Evolutionary conservation across 1,140 invertebrate species (phyloP).

Genomic region (Cheumatopsyche charites): DNA sequence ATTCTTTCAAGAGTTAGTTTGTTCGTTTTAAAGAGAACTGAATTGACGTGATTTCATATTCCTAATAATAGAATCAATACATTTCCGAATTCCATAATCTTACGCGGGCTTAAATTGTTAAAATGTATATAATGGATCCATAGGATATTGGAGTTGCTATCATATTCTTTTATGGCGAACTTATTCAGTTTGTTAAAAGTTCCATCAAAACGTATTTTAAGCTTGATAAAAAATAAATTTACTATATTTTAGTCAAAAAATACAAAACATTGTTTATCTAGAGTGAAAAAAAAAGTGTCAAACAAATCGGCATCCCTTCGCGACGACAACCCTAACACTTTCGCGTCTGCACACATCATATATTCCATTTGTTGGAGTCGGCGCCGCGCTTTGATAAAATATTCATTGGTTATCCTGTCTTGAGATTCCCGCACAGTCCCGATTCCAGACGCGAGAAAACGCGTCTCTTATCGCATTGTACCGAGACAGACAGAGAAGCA

Average conservation of each 20-base stretch:
- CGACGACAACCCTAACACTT: background rate
- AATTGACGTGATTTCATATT: too few relatives aligned
- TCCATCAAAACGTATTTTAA: too few relatives aligned
- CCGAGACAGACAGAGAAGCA: background rate
- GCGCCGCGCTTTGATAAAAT: constrained; percentile 40
- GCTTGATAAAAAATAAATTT: too few relatives aligned
- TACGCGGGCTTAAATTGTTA: too few relatives aligned
- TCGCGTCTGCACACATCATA: constrained; percentile 36
- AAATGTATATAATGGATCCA: too few relatives aligned
- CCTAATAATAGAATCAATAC: too few relatives aligned
- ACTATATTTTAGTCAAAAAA: background rate
- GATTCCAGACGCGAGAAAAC: background rate
- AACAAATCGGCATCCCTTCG: background rate
- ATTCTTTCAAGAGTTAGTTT: too few relatives aligned
- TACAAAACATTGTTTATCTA: background rate
- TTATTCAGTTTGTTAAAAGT: too few relatives aligned
- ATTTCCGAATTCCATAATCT: too few relatives aligned
- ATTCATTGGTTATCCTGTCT: constrained; percentile 43
- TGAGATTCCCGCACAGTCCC: constrained; percentile 20
- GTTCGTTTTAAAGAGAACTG: too few relatives aligned
- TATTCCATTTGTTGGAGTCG: constrained; percentile 42
- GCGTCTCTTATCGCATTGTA: constrained; percentile 32
- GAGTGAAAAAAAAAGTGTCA: background rate
- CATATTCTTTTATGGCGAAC: too few relatives aligned
- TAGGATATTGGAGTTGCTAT: too few relatives aligned